phyloP scores from a whole-genome alignment of 2,888 invertebrate species.

The Plagodis pulveraria region DNA sequence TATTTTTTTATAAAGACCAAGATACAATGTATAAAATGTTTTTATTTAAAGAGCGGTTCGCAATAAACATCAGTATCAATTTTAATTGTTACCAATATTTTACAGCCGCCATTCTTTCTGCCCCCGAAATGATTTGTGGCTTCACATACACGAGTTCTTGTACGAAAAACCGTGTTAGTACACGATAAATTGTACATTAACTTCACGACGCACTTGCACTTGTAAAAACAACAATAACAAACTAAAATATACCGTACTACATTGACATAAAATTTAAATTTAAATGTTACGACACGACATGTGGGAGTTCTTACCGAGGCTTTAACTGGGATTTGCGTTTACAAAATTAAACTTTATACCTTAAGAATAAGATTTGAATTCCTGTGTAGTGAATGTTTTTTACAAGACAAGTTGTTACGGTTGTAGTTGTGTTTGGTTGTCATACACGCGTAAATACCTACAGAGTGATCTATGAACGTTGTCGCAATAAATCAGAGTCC shows the following conservation, averaged over 20 bases:
- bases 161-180: conserved; percentile 39
- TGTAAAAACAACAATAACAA: conserved; percentile 16
- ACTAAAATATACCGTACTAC: conserved; percentile 23
- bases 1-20: too few species aligned
- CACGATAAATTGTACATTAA: conserved; percentile 38
- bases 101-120: conserved; percentile 32
- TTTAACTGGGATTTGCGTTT: neutral
- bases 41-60: conserved; percentile 12
- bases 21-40: too few species aligned
- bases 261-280: conserved; percentile 24
- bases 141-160: conserved; percentile 30
- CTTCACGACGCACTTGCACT: conserved; percentile 32
- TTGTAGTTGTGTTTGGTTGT: conserved; percentile 40
- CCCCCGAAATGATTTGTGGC: conserved; percentile 36
- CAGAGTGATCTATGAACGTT: conserved; percentile 60
- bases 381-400: neutral
- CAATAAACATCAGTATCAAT: conserved; percentile 27
- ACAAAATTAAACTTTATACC: neutral
- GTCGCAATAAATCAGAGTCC: conserved; percentile 59
- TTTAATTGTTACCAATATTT: conserved; percentile 36
- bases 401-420: conserved; percentile 5
- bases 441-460: conserved; percentile 51
- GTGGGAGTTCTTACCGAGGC: conserved; percentile 12
- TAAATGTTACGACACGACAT: conserved; percentile 24
- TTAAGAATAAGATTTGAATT: conserved; percentile 8